A percentile compares a stretch with the other conserved stretches of the same genome.
Conservation (phyloP, 2,113 vertebrate genomes). For the Phyllostomus hastatus region DNA sequence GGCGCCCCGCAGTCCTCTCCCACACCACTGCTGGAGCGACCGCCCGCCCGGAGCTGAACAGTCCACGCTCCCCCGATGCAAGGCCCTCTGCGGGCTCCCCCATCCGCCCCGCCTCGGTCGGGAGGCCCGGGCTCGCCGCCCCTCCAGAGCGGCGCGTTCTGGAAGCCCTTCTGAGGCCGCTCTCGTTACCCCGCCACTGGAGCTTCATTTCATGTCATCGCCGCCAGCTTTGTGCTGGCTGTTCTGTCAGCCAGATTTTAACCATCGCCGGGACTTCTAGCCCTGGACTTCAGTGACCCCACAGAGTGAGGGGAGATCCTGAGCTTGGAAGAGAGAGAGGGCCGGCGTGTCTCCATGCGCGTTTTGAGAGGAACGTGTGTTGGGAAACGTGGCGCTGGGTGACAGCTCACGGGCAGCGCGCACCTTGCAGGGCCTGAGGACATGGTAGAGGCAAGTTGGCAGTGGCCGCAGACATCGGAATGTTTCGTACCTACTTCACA, state of each 20-base stretch:
- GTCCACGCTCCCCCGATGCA: not conserved
- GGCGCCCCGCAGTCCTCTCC: not conserved
- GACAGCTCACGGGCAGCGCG: not conserved
- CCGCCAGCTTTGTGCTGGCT: not conserved
- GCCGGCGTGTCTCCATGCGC: not conserved
- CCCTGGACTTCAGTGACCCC: not conserved
- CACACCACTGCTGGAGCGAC: not conserved
- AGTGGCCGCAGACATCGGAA: not conserved
- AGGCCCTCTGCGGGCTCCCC: not conserved
- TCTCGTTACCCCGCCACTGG: not conserved
- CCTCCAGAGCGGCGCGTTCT: not conserved
- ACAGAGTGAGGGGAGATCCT: not conserved
- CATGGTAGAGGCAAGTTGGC: not conserved
- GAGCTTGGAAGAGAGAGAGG: not conserved
- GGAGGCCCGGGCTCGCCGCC: not conserved
- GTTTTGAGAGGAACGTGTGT: not conserved
- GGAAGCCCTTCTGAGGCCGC: not conserved
- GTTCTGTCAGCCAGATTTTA: not conserved
- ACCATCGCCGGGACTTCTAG: not conserved
- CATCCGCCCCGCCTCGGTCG: not conserved
- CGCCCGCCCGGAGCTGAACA: rapidly evolving
- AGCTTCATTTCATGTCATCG: not conserved
- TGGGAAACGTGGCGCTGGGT: not conserved
- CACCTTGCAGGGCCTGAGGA: not conserved
- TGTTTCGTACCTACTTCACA: not conserved